Evolutionary conservation across 2,888 invertebrate genomes (phyloP), one percentile per base, ranked within the genome.

Genomic region (Lissonota sp.): DNA sequence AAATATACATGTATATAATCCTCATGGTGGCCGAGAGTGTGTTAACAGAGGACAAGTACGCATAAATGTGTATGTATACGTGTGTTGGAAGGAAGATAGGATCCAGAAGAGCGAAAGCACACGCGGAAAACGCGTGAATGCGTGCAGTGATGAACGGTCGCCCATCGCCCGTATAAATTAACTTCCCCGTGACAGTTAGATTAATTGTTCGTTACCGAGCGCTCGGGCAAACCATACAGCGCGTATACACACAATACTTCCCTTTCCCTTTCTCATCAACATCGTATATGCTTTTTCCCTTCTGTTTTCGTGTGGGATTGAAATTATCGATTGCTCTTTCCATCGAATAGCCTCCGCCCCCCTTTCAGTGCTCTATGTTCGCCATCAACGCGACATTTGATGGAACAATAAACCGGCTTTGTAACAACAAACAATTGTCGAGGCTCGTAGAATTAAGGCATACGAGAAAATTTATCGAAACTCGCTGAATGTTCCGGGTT

Each of bases 151-250:
- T 90, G 89, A 90, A 90, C 88, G 90, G 86, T 88, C 87, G 84
- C 83, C 79, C 80, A 86, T 79, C 86, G 86, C 86, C 85, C 86
- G 90, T 89, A 91, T 91, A 91, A 91, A 91, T 91, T 91, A 90
- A 91, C 89, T 89, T 82, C 86, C 81, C 88, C 89, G 86, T 89
- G 91, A 91, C 91, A 87, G 87, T 88, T 88, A 91, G 91, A 91
- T 91, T 91, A 91, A 91, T 91, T 90, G 91, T 88, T 87, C 87
- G 86, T 86, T 80, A 83, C 82, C 77, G 77, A 72, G 79, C 73
- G 73, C 69, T 74, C 77, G 67, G 69, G 78, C 67, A 62, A 62
- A 70, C 73, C 55, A 66, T 71, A 49, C 51, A 39, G 46, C 2
- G 55, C 42, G 58, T 51, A 66, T 26, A 55, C 73, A 16, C 5